A percentile compares a stretch with the other conserved stretches of the same genome.
Conservation (phyloP, 2,888 invertebrate genomes). For the Lymantria monacha region DNA sequence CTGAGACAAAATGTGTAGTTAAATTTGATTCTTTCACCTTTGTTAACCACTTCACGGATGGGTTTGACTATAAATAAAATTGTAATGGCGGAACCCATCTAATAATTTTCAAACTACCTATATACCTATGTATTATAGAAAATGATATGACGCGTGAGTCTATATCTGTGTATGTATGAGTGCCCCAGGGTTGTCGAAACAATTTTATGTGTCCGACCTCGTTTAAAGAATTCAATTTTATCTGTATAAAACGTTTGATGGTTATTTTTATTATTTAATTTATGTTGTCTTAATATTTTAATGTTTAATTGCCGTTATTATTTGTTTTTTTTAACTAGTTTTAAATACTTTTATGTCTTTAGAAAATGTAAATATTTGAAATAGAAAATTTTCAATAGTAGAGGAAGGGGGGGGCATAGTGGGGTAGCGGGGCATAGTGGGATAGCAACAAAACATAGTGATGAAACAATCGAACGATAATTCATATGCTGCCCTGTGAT, state of each 20-base stretch:
- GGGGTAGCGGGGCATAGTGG: too few species aligned
- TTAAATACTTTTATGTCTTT: background rate
- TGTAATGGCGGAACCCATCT: constrained; percentile 11
- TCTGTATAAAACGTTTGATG: background rate
- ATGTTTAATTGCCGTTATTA: background rate
- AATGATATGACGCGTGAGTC: background rate
- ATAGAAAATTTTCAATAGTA: too few species aligned
- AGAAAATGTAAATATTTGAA: background rate
- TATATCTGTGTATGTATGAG: background rate
- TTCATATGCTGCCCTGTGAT: too few species aligned
- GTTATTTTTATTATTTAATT: constrained; percentile 1
- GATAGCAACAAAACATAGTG: too few species aligned
- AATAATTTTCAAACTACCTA: constrained; percentile 17
- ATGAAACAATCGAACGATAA: too few species aligned
- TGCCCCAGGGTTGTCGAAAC: constrained; percentile 23
- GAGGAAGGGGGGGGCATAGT: too few species aligned
- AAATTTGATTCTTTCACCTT: too few species aligned
- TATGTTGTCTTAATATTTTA: constrained; percentile 8
- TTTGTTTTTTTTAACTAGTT: constrained; percentile 8
- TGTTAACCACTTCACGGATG: background rate
- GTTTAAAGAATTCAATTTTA: constrained; percentile 7
- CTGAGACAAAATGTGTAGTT: too few species aligned
- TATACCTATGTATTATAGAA: background rate
- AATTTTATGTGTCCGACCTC: constrained; percentile 19
- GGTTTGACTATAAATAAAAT: background rate